Evolutionary conservation across 2,888 invertebrate species (phyloP).

Genomic region (Caenorhabditis sp.): DNA sequence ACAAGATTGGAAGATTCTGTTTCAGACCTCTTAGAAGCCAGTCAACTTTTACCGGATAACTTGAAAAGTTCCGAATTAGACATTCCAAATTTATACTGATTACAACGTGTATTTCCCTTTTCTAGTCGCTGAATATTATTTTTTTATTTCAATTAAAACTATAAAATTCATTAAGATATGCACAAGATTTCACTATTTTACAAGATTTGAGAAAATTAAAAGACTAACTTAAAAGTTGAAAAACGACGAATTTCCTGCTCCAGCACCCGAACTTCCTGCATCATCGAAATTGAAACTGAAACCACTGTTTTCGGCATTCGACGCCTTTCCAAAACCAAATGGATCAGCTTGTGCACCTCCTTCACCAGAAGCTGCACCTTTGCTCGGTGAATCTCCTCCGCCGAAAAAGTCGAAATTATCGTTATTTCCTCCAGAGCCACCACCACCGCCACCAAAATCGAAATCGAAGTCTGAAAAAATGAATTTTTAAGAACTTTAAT

Average conservation of each 20-base stretch:
- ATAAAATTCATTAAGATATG: too few relatives aligned
- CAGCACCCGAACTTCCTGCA: not conserved
- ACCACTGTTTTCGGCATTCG: not conserved
- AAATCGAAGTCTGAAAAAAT: not conserved
- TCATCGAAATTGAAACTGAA: not conserved
- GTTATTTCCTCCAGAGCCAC: not conserved
- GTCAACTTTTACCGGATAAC: slow-evolving; percentile 14
- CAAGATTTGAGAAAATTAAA: not conserved
- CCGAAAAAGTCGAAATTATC: not conserved
- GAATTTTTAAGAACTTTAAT: too few relatives aligned
- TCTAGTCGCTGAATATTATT: too few relatives aligned
- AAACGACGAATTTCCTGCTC: not conserved
- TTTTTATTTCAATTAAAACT: too few relatives aligned
- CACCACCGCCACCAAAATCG: not conserved
- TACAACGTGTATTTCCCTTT: too few relatives aligned
- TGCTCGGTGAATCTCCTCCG: not conserved
- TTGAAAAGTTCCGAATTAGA: slow-evolving; percentile 3
- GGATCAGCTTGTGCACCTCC: not conserved
- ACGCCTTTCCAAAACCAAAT: not conserved
- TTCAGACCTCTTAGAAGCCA: slow-evolving; percentile 27
- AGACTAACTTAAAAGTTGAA: not conserved
- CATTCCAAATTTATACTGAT: slow-evolving; percentile 21
- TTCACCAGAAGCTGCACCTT: not conserved
- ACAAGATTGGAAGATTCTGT: slow-evolving; percentile 33
- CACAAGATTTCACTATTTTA: not conserved